phyloP scores from a whole-genome alignment of 2,888 invertebrate genomes.

The Dermolepida albohirtum region DNA sequence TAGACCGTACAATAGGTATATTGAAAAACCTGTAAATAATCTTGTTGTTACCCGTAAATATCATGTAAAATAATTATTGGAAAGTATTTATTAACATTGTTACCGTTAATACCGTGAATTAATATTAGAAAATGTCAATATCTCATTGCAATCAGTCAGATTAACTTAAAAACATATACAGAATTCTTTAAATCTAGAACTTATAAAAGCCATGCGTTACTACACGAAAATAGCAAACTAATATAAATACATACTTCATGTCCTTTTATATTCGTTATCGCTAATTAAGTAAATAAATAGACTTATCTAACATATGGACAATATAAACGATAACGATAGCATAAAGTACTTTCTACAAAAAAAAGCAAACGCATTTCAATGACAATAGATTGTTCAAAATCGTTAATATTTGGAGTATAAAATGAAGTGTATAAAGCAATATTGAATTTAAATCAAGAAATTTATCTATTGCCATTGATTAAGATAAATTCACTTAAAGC shows the following conservation, averaged over 20 bases:
- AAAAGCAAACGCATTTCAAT: not conserved
- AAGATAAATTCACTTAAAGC: too few relatives aligned
- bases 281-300: slow-evolving; percentile 9
- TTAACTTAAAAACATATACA: too few relatives aligned
- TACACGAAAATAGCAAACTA: slow-evolving; percentile 3
- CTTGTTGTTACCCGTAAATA: slow-evolving; percentile 41
- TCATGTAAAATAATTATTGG: slow-evolving; percentile 38
- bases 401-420: too few relatives aligned
- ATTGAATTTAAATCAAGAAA: too few relatives aligned
- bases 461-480: too few relatives aligned
- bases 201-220: slow-evolving; percentile 20
- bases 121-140: slow-evolving; percentile 31
- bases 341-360: slow-evolving; percentile 1
- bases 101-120: not conserved
- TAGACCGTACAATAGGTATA: slow-evolving; percentile 80
- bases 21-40: slow-evolving; percentile 71
- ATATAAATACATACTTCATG: not conserved
- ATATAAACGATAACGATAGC: slow-evolving; percentile 19
- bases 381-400: not conserved
- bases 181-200: not conserved
- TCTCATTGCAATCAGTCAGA: not conserved
- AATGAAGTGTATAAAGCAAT: too few relatives aligned
- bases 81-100: too few relatives aligned
- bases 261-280: slow-evolving; percentile 16
- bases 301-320: slow-evolving; percentile 2